Percentiles rank a stretch among this genome's conserved stretches.
These are phyloP conservation scores for Sardina pilchardus DNA, from an alignment of 2,113 vertebrate genomes.

Conservation along the genomic window DNA sequence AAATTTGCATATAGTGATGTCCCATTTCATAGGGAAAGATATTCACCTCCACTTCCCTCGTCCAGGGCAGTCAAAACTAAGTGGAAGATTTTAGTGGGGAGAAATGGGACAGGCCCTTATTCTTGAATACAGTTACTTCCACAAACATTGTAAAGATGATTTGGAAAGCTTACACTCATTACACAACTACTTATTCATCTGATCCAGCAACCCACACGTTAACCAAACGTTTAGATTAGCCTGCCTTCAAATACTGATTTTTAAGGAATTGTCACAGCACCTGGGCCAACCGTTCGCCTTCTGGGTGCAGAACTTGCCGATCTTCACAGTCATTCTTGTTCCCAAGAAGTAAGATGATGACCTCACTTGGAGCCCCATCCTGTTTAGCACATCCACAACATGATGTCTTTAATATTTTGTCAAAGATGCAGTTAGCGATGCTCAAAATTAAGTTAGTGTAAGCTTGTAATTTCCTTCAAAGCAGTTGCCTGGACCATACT, in stretches of 20 bases:
- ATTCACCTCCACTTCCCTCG: too few species aligned
- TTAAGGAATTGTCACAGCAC: conserved; percentile 58
- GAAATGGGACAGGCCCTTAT: too few species aligned
- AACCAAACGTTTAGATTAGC: not conserved
- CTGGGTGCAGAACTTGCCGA: conserved; percentile 70
- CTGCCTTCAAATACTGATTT: not conserved
- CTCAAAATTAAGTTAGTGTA: not conserved
- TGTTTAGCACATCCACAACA: conserved; percentile 56
- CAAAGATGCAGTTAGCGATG: not conserved
- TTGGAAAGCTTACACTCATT: not conserved
- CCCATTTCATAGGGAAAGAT: too few species aligned
- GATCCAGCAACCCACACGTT: not conserved
- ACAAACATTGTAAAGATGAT: not conserved
- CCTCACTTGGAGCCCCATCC: conserved; percentile 73
- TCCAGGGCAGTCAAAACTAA: too few species aligned
- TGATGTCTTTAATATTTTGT: not conserved
- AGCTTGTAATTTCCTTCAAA: too few species aligned
- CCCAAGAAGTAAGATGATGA: conserved; percentile 81
- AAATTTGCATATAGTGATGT: too few species aligned
- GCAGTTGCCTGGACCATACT: too few species aligned
- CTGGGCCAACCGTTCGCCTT: conserved; percentile 79
- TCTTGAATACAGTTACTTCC: not conserved
- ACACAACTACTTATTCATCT: not conserved
- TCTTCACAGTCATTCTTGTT: conserved; percentile 82
- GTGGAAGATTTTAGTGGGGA: too few species aligned